phyloP scores from a whole-genome alignment of 2,888 invertebrate species.

The Drosophila gaucha region DNA sequence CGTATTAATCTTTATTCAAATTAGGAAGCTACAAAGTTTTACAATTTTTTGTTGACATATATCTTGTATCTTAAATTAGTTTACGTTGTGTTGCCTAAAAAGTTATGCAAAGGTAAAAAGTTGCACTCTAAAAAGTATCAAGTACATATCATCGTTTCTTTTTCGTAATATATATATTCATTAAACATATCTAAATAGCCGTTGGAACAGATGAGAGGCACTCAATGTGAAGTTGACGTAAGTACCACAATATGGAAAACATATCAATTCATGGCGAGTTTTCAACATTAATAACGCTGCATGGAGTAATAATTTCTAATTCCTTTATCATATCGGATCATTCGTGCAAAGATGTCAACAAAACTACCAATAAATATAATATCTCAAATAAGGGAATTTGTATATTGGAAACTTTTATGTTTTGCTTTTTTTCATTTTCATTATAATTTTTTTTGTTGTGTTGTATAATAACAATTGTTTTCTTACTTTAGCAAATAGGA shows the following conservation, averaged over 20 bases:
- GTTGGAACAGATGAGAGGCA: constrained; percentile 46
- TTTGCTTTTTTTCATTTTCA: neutral
- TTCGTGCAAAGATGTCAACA: constrained; percentile 13
- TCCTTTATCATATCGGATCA: neutral
- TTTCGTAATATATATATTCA: constrained; percentile 13
- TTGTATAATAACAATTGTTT: constrained; percentile 56
- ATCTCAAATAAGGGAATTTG: neutral
- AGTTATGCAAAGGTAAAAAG: constrained; percentile 70
- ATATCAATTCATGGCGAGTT: neutral
- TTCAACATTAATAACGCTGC: constrained; percentile 13
- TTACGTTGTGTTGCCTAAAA: constrained; percentile 67
- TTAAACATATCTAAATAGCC: constrained; percentile 19
- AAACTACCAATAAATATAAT: constrained; percentile 8
- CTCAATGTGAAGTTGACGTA: constrained; percentile 30
- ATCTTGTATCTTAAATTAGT: constrained; percentile 32
- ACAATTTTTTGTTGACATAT: constrained; percentile 51
- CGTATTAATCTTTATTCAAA: constrained; percentile 71
- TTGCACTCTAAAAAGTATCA: constrained; percentile 64
- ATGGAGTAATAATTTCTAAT: too few species aligned
- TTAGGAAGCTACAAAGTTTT: constrained; percentile 77
- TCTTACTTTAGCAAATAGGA: constrained; percentile 41
- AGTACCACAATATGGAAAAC: constrained; percentile 7
- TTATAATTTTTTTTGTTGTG: constrained; percentile 11
- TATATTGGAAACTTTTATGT: constrained; percentile 1
- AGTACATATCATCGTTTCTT: constrained; percentile 28